Evolutionary conservation across 2,888 invertebrate genomes (phyloP), one percentile per base, ranked within the genome.

Genomic region (Cyrtodaria siliqua): DNA sequence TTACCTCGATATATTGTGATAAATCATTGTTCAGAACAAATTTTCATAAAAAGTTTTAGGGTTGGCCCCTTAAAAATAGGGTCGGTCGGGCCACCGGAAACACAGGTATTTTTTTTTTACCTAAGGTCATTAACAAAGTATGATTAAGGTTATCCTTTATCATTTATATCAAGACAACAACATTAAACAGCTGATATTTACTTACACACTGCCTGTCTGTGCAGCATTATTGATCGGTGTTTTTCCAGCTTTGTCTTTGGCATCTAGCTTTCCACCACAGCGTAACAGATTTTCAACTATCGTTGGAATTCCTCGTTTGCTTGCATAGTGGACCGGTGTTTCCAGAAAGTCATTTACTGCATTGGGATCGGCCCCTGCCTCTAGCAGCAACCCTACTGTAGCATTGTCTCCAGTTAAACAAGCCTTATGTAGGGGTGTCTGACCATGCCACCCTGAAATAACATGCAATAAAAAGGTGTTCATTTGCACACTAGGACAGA

Each of bases 161-260:
- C n/a, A n/a, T n/a, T n/a, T n/a, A n/a, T n/a, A n/a, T n/a, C n/a
- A n/a, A n/a, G n/a, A n/a, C n/a, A n/a, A n/a, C n/a, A n/a, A n/a
- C n/a, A n/a, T n/a, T n/a, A 26, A 24, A 14, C 8, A 24, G 1
- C 12, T 24, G 29, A 9, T 23, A 16, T 9, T 53, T 24, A 89
- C 92, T 79, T 86, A 92, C 91, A 92, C 91, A 84, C 86, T 88
- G 20, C 92, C 92, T 24, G 89, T 89, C 49, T 90, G 87, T 8
- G 91, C 90, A 27, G 92, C 89, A 85, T 91, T 88, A 60, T 92
- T 92, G 27, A 90, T 66, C 18, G 83, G 84, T 8, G 84, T 80
- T 38, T 84, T 84, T 8, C 91, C 91, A 20, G 70, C 74, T 29
- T 86, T 88, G 80, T 92, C 92, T 14, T 75, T 72, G 3, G 81